Percentiles rank a stretch among this genome's conserved stretches.
phyloP scores from a whole-genome alignment of 2,113 vertebrate genomes.

The Silurus meridionalis region DNA sequence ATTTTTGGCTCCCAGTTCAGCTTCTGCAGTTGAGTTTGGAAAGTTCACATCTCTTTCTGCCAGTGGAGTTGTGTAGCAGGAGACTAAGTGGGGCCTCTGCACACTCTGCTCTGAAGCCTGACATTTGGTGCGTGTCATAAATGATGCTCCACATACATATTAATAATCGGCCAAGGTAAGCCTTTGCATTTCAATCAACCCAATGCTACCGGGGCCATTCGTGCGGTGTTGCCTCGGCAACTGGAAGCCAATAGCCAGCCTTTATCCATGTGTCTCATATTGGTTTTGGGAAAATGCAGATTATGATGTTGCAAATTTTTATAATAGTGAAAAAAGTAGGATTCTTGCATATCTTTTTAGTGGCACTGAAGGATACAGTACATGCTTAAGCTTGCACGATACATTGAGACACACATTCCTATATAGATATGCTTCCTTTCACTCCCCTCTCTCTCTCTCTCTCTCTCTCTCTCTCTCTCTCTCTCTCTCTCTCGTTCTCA shows the following conservation, averaged over 20 bases:
- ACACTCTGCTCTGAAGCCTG: constrained; percentile 41
- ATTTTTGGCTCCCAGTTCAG: constrained; percentile 1
- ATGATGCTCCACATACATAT: constrained; percentile 62
- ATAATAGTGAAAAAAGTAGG: background rate
- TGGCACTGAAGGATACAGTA: constrained; percentile 16
- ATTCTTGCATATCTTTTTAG: background rate
- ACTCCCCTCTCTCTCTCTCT: background rate
- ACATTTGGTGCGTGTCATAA: constrained; percentile 58
- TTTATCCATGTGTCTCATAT: constrained; percentile 16
- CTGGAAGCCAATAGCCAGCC: constrained; percentile 37
- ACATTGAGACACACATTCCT: constrained; percentile 21
- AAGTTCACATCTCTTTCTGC: constrained; percentile 18
- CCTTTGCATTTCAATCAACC: constrained; percentile 47
- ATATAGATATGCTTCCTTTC: background rate
- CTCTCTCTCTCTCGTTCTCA: background rate
- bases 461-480: constrained; percentile 9
- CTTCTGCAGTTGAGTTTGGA: background rate
- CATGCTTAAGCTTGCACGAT: constrained; percentile 15
- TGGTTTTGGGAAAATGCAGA: constrained; percentile 27
- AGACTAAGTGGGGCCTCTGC: constrained; percentile 41
- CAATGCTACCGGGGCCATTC: constrained; percentile 27
- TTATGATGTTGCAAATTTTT: background rate
- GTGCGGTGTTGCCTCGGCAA: constrained; percentile 52
- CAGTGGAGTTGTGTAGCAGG: constrained; percentile 11
- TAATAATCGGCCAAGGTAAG: constrained; percentile 59